Evolutionary conservation across 1,140 invertebrate genomes (phyloP).

Genomic region (Dendroctonus ponderosae): DNA sequence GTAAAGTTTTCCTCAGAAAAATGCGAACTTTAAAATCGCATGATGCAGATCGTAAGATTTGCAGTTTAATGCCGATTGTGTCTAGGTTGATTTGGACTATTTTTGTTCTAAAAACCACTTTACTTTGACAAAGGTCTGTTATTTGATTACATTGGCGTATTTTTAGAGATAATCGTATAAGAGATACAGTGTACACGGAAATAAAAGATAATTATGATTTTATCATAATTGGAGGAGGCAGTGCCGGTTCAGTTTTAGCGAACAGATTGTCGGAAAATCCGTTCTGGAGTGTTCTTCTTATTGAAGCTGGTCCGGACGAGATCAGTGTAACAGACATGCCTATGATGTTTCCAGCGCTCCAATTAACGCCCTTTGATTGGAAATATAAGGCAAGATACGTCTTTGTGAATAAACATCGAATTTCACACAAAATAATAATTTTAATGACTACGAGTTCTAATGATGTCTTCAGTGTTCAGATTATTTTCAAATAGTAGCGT

Average conservation of each 20-base stretch:
- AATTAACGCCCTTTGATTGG: slow-evolving; percentile 77
- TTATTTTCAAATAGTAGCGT: too few species aligned
- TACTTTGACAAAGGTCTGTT: slow-evolving; percentile 3
- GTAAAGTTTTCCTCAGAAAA: neutral
- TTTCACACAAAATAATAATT: too few species aligned
- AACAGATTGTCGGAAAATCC: slow-evolving; percentile 69
- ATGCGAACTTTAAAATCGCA: neutral
- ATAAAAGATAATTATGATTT: slow-evolving; percentile 67
- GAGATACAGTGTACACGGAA: slow-evolving; percentile 51
- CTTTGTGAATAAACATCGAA: too few species aligned
- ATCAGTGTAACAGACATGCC: slow-evolving; percentile 72
- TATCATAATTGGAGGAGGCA: slow-evolving; percentile 77
- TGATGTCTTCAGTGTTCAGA: too few species aligned
- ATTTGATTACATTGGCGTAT: slow-evolving; percentile 3
- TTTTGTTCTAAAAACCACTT: neutral
- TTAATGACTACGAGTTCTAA: too few species aligned
- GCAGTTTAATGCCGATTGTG: too few species aligned
- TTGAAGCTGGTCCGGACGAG: slow-evolving; percentile 84
- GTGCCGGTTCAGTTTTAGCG: slow-evolving; percentile 79
- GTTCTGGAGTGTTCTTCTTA: slow-evolving; percentile 68
- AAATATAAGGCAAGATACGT: slow-evolving; percentile 60
- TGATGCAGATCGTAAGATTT: neutral
- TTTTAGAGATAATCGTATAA: slow-evolving; percentile 46
- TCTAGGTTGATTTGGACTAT: too few species aligned
- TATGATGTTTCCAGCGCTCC: slow-evolving; percentile 68